Base-by-base conservation (phyloP, 2,113 vertebrate genomes). In the Garra rufa region DNA sequence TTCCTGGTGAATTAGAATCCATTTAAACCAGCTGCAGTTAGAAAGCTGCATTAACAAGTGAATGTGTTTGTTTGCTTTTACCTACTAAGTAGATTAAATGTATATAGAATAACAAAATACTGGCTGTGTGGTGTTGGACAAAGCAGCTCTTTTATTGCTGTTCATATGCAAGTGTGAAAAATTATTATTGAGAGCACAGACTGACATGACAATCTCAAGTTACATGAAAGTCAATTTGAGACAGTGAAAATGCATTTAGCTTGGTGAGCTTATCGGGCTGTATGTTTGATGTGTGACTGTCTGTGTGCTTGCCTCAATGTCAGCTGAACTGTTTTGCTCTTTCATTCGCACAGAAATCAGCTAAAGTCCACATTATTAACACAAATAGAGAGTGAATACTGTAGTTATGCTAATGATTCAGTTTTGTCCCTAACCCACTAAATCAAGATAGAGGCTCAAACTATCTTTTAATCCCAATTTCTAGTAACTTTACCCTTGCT, bases 1-100 rank as follows among this genome's bases (percentile, higher is more conserved):
- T 63, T 38, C 41, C 11, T 41, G 34, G 24, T 82, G 46, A 71
- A 55, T 57, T 55, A 9, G 61, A 70, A 46, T 38, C 28, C 10
- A n/a, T 65, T 24, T 13, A 50, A n/a, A 19, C 28, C 44, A 41
- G 21, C 17, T 50, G 8, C 61, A 50, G 34, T 48, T 65, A 83
- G 61, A 76, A 63, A 34, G 15, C 17, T 0, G 4, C 9, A 77
- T 41, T 77, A 77, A 57, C 19, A 77, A 57, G 38, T 78, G 55
- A 78, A 61, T 78, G n/a, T 63, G n/a, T 61, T 63, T 79, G 55
- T 61, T 79, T 79, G 38, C 55, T 41, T 41, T 38, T 24, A 38
- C 6, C n/a, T 41, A 77, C n/a, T 0, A 17, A 26, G 55, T 61
- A 15, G n/a, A 44, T 52, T 41, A 41, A 46, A 61, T 44, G 41